Conservation (phyloP, 2,113 vertebrate species). For the Aix galericulata region DNA sequence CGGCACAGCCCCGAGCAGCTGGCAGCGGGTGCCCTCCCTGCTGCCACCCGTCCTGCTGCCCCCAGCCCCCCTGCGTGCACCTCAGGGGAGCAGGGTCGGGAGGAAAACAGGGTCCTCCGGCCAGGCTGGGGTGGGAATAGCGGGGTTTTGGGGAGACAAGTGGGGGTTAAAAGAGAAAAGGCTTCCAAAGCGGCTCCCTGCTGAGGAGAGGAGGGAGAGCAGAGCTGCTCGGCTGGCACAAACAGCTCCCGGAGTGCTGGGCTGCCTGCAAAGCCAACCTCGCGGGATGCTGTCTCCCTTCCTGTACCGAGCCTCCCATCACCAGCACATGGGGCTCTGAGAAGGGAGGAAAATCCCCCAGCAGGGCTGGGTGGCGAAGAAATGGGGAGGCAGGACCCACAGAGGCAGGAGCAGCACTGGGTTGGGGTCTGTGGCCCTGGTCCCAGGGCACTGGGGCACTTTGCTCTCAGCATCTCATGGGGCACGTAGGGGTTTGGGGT, state of each 20-base stretch:
- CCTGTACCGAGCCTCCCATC: background rate
- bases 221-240: background rate
- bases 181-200: background rate
- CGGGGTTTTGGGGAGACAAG: accelerated
- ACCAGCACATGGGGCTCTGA: accelerated
- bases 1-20: accelerated
- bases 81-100: background rate
- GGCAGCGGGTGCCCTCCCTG: background rate
- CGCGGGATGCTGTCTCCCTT: accelerated
- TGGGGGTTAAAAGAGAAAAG: background rate
- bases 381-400: accelerated
- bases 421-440: background rate
- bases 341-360: background rate
- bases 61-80: background rate
- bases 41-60: accelerated
- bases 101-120: background rate
- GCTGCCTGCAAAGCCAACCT: background rate
- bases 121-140: background rate
- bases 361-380: accelerated
- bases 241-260: accelerated
- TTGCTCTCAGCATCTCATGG: background rate
- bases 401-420: background rate
- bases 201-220: background rate
- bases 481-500: background rate
- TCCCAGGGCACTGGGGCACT: background rate